phyloP scores from a whole-genome alignment of 2,113 vertebrate genomes.

The Sminthopsis crassicaudata region DNA sequence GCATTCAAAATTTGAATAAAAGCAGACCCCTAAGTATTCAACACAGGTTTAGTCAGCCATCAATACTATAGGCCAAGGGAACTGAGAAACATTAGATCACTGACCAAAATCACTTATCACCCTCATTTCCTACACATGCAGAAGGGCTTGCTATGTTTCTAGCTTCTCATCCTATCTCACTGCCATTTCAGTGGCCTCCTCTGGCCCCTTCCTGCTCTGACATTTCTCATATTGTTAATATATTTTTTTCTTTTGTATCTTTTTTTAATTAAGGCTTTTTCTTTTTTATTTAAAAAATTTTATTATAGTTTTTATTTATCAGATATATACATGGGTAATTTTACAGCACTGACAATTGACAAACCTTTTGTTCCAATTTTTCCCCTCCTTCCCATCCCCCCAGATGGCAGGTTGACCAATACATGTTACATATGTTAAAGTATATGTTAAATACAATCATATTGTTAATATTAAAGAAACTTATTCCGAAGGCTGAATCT shows the following conservation, averaged over 20 bases:
- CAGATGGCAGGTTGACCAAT: too few species aligned
- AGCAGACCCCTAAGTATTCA: not conserved
- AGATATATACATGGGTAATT: too few species aligned
- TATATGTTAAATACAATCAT: too few species aligned
- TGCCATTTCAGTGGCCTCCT: not conserved
- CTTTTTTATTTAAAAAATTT: too few species aligned
- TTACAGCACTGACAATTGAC: too few species aligned
- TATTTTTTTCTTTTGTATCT: too few species aligned
- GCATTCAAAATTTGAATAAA: not conserved
- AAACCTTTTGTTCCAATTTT: too few species aligned
- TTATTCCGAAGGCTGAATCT: not conserved
- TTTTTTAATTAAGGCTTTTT: too few species aligned
- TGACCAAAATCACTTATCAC: not conserved
- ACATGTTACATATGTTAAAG: too few species aligned
- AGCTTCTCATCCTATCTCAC: not conserved
- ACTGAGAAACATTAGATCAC: not conserved
- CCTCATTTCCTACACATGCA: not conserved
- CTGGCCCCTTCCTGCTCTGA: not conserved
- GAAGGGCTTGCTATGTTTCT: not conserved
- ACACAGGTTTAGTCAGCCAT: not conserved
- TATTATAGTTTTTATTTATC: too few species aligned
- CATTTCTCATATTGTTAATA: too few species aligned
- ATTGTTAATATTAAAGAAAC: not conserved
- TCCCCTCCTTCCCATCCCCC: too few species aligned
- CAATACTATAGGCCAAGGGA: not conserved